Percentiles rank a stretch among this genome's conserved stretches.
Conservation (phyloP, 2,888 invertebrate genomes). For the Coremacera marginata region DNA sequence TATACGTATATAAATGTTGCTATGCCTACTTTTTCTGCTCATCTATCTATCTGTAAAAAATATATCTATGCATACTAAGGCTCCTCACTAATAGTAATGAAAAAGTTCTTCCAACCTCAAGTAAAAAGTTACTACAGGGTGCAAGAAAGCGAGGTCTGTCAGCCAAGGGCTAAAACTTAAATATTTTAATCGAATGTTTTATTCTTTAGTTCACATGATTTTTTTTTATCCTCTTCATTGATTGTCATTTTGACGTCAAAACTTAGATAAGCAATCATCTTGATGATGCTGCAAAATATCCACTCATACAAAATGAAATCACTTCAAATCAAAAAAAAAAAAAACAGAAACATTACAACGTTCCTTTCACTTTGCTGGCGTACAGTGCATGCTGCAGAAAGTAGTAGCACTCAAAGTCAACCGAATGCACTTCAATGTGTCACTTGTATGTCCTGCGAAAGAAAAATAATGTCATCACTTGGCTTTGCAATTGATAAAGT, state of each 20-base stretch:
- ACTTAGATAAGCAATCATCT: constrained; percentile 1
- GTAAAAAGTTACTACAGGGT: too few relatives aligned
- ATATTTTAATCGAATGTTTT: not conserved
- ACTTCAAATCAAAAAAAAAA: too few relatives aligned
- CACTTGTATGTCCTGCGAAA: constrained; percentile 24
- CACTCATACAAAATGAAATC: constrained; percentile 3
- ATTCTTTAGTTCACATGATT: not conserved
- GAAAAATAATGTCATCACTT: constrained; percentile 8
- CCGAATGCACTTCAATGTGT: constrained; percentile 17
- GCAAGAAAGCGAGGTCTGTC: too few relatives aligned
- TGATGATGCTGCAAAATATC: constrained; percentile 3
- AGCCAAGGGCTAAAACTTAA: too few relatives aligned
- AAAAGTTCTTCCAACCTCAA: too few relatives aligned
- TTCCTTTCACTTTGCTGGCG: not conserved
- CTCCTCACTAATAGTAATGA: too few relatives aligned
- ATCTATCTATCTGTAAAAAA: too few relatives aligned
- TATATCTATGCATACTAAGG: too few relatives aligned
- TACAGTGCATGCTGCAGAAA: not conserved
- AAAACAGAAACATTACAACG: not conserved
- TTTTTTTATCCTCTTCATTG: not conserved
- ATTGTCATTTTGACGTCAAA: not conserved
- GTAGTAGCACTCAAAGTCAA: constrained; percentile 3
- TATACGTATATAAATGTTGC: too few relatives aligned
- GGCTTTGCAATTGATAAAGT: constrained; percentile 2
- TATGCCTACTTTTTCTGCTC: too few relatives aligned